phyloP scores from a whole-genome alignment of 2,113 vertebrate species.

The Prochilodus magdalenae region DNA sequence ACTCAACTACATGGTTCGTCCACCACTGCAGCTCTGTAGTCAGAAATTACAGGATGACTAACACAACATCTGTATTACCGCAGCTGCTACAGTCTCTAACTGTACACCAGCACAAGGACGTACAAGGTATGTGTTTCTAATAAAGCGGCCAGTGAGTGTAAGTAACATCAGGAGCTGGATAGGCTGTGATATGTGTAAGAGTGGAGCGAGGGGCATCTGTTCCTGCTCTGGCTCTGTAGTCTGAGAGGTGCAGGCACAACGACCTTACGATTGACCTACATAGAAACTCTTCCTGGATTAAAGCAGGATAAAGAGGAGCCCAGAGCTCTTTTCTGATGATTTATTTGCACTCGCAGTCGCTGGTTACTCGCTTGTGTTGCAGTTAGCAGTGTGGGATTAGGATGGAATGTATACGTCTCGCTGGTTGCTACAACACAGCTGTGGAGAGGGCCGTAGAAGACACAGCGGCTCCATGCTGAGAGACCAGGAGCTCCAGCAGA shows the following conservation, averaged over 20 bases:
- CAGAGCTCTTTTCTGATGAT: slow-evolving; percentile 40
- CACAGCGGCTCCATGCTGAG: neutral
- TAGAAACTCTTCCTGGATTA: slow-evolving; percentile 57
- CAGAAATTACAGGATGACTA: too few species aligned
- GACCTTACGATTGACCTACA: slow-evolving; percentile 48
- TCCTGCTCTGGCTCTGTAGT: slow-evolving; percentile 7
- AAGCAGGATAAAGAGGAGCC: slow-evolving; percentile 48
- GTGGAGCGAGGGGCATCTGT: slow-evolving; percentile 16
- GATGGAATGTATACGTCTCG: slow-evolving; percentile 54
- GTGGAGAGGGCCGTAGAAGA: neutral
- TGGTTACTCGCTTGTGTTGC: slow-evolving; percentile 41
- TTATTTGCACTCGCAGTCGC: slow-evolving; percentile 39
- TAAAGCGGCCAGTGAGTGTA: neutral
- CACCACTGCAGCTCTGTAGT: too few species aligned
- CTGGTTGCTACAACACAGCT: slow-evolving; percentile 38
- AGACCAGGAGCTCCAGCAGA: neutral
- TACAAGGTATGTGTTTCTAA: neutral
- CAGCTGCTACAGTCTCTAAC: too few species aligned
- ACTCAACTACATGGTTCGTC: too few species aligned
- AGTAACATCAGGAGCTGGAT: neutral
- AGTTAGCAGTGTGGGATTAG: slow-evolving; percentile 47
- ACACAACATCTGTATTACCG: too few species aligned
- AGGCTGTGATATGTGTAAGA: neutral
- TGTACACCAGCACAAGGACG: too few species aligned
- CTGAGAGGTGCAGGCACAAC: slow-evolving; percentile 7